These are phyloP conservation scores for Nannospalax galili DNA, from an alignment of 2,113 vertebrate genomes.

Conservation along the genomic window DNA sequence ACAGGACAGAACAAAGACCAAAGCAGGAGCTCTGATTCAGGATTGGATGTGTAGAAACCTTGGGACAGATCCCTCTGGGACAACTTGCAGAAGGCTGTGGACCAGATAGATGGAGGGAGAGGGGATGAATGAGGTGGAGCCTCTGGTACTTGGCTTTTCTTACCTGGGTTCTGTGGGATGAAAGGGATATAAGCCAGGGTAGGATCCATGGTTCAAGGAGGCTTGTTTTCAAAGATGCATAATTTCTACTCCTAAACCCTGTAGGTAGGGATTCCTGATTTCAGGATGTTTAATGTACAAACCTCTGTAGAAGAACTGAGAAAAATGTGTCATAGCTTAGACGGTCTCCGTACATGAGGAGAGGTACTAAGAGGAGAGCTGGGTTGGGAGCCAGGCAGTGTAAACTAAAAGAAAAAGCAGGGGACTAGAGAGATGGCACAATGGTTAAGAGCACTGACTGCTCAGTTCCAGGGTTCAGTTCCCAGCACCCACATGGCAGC, in stretches of 20 bases:
- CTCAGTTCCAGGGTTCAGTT: no score
- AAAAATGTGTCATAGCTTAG: not conserved
- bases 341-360: not conserved
- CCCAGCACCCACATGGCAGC: no score
- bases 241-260: not conserved
- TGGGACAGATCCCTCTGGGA: not conserved
- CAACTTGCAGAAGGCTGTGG: not conserved
- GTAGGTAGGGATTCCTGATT: not conserved
- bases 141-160: not conserved
- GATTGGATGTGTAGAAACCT: not conserved
- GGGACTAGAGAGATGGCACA: no score
- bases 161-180: not conserved
- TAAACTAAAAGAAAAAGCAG: not conserved
- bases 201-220: not conserved
- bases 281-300: not conserved
- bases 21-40: not conserved
- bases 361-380: rapidly evolving
- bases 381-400: not conserved
- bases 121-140: not conserved
- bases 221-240: not conserved
- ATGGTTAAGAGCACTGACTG: no score
- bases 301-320: not conserved
- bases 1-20: not conserved
- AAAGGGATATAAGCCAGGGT: not conserved
- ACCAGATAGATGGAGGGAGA: not conserved